Base-by-base conservation (phyloP, 2,113 vertebrate genomes). In the Abramis brama region DNA sequence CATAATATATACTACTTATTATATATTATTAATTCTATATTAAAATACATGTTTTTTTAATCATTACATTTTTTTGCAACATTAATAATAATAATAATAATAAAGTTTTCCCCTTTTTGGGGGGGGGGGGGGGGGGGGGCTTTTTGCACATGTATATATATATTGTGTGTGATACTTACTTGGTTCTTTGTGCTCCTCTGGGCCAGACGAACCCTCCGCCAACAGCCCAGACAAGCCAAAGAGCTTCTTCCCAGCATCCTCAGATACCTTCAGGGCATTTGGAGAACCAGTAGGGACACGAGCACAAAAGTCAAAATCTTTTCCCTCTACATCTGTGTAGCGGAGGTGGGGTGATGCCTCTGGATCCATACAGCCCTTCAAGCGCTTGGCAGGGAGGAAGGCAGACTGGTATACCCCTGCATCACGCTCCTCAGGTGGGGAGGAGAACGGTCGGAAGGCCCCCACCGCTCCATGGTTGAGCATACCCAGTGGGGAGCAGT, bases 151-250 rank as follows among this genome's bases (percentile, higher is more conserved):
- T 33, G 0, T 66, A 15, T 19, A 66, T 25, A 30, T 64, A 15
- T 27, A 27, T 62, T 2, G 23, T 30, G 23, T 33, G 59, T 90
- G 36, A 83, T 93, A 97, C 98, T 99, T 95, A 99, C 98, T 96
- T 95, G 96, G 96, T 83, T 99, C 97, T 90, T 96, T 97, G 88
- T 96, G 95, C 88, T 99, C 98, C 93, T 99, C 98, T 0, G 97
- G 97, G 91, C 97, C 98, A 27, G 96, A 97, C 3, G 97, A 98
- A 25, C 96, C 95, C 92, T 99, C 97, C 68, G 96, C 97, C 93
- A 99, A 95, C 92, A 99, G 97, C 93, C 97, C 98, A 59, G 98
- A 97, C 94, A 99, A 96, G 4, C 97, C 96, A 93, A 99, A 99
- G 91, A 98, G 95, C 95, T 98, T 99, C 95, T 98, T 98, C 87